A percentile compares a stretch with the other conserved stretches of the same genome.
phyloP scores from a whole-genome alignment of 1,140 invertebrate genomes.

The Chymomyza costata region DNA sequence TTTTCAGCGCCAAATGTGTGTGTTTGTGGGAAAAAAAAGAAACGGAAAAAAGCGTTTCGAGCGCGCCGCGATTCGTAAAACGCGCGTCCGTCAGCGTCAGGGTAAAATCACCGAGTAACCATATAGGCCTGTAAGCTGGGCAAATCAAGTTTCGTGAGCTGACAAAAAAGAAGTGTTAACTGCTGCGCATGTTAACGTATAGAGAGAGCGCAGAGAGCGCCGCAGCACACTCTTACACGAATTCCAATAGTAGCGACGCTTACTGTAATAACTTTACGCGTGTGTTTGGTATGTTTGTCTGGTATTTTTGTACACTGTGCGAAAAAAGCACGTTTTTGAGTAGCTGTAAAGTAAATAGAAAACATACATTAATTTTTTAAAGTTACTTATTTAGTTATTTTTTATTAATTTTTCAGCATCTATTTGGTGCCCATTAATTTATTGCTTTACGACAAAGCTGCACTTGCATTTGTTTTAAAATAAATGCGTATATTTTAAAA shows the following conservation, averaged over 20 bases:
- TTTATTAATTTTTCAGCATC: not conserved
- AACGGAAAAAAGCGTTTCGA: slow-evolving; percentile 56
- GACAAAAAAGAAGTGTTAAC: no score
- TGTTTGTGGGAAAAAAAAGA: slow-evolving; percentile 38
- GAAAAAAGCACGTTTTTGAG: no score
- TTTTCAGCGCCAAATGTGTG: slow-evolving; percentile 49
- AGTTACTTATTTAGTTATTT: not conserved
- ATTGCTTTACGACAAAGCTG: no score
- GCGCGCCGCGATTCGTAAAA: slow-evolving; percentile 33
- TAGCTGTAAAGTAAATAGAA: no score
- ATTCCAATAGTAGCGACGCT: slow-evolving; percentile 29
- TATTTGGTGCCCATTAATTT: no score
- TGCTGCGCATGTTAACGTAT: no score
- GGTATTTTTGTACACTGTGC: slow-evolving; percentile 7
- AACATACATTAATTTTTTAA: not conserved
- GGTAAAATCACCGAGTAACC: no score
- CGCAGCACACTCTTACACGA: slow-evolving; percentile 16
- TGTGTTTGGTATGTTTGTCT: slow-evolving; percentile 1
- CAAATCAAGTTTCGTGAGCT: slow-evolving; percentile 47
- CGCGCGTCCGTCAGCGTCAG: no score
- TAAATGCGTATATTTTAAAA: no score
- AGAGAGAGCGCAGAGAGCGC: no score
- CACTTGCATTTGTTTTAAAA: no score
- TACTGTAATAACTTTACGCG: slow-evolving; percentile 1
- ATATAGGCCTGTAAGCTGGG: no score